phyloP scores from a whole-genome alignment of 2,888 invertebrate genomes.

The Cataglyphis livida region DNA sequence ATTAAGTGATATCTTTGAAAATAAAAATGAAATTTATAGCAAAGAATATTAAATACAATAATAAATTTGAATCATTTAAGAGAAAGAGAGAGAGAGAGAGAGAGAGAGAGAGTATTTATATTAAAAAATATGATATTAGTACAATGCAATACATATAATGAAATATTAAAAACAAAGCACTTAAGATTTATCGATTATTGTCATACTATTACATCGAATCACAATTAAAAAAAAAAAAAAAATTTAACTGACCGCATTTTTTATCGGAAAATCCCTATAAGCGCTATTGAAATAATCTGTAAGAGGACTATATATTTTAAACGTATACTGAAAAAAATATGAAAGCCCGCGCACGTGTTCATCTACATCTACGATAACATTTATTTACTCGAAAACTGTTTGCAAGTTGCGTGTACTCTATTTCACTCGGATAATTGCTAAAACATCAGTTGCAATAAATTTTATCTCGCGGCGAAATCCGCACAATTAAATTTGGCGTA shows the following conservation, averaged over 20 bases:
- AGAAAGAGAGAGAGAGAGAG: too few relatives aligned
- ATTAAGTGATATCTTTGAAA: background rate
- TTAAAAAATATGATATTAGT: background rate
- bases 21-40: background rate
- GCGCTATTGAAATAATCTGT: conserved; percentile 37
- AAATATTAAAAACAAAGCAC: background rate
- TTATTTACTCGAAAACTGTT: conserved; percentile 40
- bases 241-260: conserved; percentile 18
- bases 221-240: conserved; percentile 37
- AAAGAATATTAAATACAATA: background rate
- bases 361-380: conserved; percentile 22
- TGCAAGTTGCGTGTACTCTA: background rate
- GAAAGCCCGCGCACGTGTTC: conserved; percentile 8
- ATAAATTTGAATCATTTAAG: background rate
- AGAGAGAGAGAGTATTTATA: background rate
- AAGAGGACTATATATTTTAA: conserved; percentile 22
- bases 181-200: conserved; percentile 25
- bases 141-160: background rate
- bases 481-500: conserved; percentile 42
- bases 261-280: background rate
- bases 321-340: conserved; percentile 1
- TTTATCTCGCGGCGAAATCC: conserved; percentile 23
- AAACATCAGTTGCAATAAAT: conserved; percentile 38
- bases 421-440: conserved; percentile 46
- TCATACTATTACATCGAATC: background rate